Evolutionary conservation across 2,888 invertebrate species (phyloP).

Genomic region (Heteromurus nitidus): DNA sequence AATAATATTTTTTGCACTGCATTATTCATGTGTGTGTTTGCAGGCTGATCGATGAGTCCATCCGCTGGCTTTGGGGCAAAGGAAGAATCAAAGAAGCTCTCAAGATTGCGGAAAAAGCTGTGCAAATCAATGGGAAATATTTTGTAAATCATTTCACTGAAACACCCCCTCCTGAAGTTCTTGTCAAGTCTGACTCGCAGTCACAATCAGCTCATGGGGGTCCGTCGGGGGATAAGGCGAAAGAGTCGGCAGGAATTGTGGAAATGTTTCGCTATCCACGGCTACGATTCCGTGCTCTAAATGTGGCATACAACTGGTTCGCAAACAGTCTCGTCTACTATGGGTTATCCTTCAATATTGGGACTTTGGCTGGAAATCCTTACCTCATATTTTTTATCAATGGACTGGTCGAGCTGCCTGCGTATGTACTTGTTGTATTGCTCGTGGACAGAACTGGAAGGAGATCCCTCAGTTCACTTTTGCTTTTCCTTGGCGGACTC

Average conservation of each 20-base stretch:
- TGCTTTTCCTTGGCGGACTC: slow-evolving; percentile 38
- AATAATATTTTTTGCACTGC: too few species aligned
- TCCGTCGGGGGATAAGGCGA: too few species aligned
- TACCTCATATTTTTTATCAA: slow-evolving; percentile 87
- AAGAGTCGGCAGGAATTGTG: slow-evolving; percentile 42
- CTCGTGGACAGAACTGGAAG: slow-evolving; percentile 81
- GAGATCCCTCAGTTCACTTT: not conserved
- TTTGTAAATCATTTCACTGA: not conserved
- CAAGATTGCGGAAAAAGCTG: slow-evolving; percentile 53
- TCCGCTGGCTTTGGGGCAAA: slow-evolving; percentile 91
- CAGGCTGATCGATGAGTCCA: slow-evolving; percentile 92
- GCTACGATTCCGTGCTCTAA: slow-evolving; percentile 85
- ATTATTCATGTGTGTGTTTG: not conserved
- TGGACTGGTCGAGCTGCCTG: slow-evolving; percentile 88
- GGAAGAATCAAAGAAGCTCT: slow-evolving; percentile 85
- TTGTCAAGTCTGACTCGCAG: not conserved
- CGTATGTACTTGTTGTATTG: slow-evolving; percentile 83
- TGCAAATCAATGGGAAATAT: slow-evolving; percentile 46
- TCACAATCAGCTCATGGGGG: too few species aligned
- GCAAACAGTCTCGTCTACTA: slow-evolving; percentile 82
- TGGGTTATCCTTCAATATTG: slow-evolving; percentile 87
- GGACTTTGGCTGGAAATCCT: slow-evolving; percentile 87
- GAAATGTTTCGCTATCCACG: slow-evolving; percentile 75
- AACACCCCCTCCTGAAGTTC: not conserved
- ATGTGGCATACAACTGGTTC: slow-evolving; percentile 86